Evolutionary conservation across 2,797 vertebrate species (phyloP), one percentile per base, ranked within the genome.

Genomic region (Hydrolagus colliei): DNA sequence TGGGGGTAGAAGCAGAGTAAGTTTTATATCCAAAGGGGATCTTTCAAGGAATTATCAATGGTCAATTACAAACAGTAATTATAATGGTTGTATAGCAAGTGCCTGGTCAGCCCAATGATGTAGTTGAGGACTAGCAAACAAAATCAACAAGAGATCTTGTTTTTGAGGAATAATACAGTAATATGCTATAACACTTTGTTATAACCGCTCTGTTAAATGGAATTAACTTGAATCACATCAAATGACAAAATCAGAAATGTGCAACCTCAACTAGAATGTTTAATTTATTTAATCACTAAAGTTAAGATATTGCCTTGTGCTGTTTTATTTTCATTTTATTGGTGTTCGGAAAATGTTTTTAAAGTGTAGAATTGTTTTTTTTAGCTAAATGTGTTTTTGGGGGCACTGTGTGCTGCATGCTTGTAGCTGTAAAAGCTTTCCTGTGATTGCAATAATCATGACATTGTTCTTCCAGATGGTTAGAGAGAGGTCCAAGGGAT

Each of bases 381-480:
- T 22, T 4, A 67, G 41, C 41, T 52, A 6, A 14, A 10, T 9
- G 62, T 65, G 27, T 35, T 52, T 68, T 68, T 68, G 67, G 63
- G 27, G 41, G 59, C 27, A 63, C 62, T 9, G n/a, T 67, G 4
- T 27, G 14, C 13, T 35, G 12, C 22, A 68, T 82, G 63, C 27
- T 16, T 13, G 67, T 32, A 82, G 67, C 13, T 35, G 0, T 76
- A 35, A 67, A 35, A 32, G 7, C 1, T 2, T 63, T 22, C 65
- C 10, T 65, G 22, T 41, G 27, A 68, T 14, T 68, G 13, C 78
- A 82, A 27, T 82, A 80, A 68, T 35, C 63, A 68, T 79, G 27
- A 16, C 78, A 82, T 14, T 32, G 22, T 82, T 76, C 61, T 65
- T 80, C 77, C 77, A 32, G 22, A 27, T 80, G 77, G 78, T 27